phyloP scores from a whole-genome alignment of 2,113 vertebrate species.

The Gymnarchus niloticus region DNA sequence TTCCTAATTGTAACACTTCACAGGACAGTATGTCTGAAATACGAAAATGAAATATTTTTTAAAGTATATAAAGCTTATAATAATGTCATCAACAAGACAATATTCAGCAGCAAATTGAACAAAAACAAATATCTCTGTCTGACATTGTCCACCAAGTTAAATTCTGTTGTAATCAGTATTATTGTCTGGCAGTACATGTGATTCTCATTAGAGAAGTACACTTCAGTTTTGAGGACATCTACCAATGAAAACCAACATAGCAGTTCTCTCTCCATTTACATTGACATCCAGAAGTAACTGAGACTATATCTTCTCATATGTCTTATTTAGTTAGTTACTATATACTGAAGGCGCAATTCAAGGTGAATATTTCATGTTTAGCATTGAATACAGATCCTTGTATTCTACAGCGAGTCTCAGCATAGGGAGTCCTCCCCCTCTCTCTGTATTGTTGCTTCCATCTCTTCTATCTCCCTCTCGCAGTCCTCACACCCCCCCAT shows the following conservation, averaged over 20 bases:
- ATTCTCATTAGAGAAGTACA: neutral
- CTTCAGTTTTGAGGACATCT: no score
- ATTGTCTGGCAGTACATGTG: neutral
- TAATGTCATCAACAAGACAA: neutral
- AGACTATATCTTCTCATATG: neutral
- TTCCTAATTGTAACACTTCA: neutral
- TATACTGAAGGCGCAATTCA: neutral
- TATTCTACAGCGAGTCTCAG: constrained; percentile 31
- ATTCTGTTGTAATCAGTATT: neutral
- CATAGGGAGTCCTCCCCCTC: constrained; percentile 52
- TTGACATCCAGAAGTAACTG: neutral
- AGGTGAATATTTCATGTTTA: no score
- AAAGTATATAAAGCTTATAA: neutral
- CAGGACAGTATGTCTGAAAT: neutral
- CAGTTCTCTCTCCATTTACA: neutral
- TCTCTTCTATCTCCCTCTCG: constrained; percentile 62
- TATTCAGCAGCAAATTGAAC: neutral
- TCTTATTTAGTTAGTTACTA: neutral
- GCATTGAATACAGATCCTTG: neutral
- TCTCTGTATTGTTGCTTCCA: constrained; percentile 49
- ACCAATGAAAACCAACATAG: neutral
- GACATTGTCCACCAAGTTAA: neutral
- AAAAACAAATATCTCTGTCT: neutral
- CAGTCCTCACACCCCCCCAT: constrained; percentile 64
- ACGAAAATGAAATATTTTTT: neutral